phyloP scores from a whole-genome alignment of 1,140 invertebrate species.

The Colletes gigas region DNA sequence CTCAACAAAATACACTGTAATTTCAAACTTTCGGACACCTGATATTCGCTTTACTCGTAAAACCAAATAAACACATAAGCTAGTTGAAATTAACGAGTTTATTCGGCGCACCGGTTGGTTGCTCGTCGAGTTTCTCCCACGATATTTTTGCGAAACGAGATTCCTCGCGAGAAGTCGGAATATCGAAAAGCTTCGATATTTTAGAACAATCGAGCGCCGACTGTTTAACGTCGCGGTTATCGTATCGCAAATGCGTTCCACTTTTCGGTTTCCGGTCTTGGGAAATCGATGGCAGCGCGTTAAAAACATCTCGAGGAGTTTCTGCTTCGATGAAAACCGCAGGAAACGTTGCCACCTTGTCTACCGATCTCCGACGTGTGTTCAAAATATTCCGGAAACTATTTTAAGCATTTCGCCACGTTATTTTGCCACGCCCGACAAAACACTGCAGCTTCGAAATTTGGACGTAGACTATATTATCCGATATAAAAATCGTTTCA shows the following conservation, averaged over 20 bases:
- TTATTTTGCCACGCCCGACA: no score
- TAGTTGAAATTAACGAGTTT: neutral
- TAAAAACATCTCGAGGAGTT: neutral
- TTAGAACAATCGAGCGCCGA: slow-evolving; percentile 2
- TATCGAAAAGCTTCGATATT: neutral
- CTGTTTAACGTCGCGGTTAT: slow-evolving; percentile 15
- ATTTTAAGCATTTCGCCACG: no score
- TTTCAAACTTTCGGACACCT: neutral
- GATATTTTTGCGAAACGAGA: neutral
- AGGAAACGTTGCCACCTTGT: neutral
- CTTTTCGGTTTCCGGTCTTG: neutral
- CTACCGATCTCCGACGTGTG: no score
- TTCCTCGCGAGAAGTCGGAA: neutral
- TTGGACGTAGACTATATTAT: no score
- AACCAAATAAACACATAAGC: neutral
- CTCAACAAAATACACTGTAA: neutral
- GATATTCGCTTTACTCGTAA: slow-evolving; percentile 4
- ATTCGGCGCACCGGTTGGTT: no score
- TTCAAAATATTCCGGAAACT: no score
- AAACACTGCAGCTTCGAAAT: no score
- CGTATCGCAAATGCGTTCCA: slow-evolving; percentile 8
- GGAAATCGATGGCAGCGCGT: neutral
- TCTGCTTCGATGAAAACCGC: neutral
- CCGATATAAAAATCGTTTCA: no score
- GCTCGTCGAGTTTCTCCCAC: neutral